phyloP scores from a whole-genome alignment of 2,113 vertebrate genomes.

The Apteryx owenii region DNA sequence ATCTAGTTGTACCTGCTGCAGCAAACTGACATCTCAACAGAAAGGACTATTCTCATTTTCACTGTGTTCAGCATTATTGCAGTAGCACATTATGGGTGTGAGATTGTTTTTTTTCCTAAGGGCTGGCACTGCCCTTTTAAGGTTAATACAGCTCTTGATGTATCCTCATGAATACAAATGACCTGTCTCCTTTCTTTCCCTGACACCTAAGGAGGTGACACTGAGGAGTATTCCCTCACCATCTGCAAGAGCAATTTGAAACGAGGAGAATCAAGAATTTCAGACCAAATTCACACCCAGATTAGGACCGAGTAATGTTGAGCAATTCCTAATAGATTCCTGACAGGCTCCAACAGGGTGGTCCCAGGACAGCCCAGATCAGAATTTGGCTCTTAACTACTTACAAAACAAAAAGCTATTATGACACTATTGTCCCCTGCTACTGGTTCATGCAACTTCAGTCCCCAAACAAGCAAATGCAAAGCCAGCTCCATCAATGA shows the following conservation, averaged over 20 bases:
- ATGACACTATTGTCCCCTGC: background rate
- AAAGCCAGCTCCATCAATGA: background rate
- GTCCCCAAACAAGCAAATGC: background rate
- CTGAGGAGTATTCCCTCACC: background rate
- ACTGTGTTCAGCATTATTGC: background rate
- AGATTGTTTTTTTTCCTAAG: background rate
- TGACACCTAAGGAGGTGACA: background rate
- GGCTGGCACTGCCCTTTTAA: background rate
- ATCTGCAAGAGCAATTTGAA: background rate
- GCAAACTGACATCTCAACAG: background rate
- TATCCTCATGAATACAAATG: background rate
- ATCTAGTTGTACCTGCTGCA: background rate
- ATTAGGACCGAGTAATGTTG: background rate
- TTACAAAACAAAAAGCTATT: background rate
- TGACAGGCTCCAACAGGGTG: fast-evolving
- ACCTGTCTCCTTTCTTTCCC: background rate
- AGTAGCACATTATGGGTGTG: background rate
- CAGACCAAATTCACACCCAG: background rate
- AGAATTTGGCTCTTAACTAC: background rate
- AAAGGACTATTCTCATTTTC: background rate
- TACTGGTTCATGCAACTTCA: background rate
- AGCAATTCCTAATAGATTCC: background rate
- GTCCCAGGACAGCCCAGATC: background rate
- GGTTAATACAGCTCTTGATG: background rate
- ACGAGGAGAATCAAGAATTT: background rate